A percentile compares a stretch with the other conserved stretches of the same genome.
Conservation (phyloP, 1,140 invertebrate species). For the Temnothorax curvispinosus region DNA sequence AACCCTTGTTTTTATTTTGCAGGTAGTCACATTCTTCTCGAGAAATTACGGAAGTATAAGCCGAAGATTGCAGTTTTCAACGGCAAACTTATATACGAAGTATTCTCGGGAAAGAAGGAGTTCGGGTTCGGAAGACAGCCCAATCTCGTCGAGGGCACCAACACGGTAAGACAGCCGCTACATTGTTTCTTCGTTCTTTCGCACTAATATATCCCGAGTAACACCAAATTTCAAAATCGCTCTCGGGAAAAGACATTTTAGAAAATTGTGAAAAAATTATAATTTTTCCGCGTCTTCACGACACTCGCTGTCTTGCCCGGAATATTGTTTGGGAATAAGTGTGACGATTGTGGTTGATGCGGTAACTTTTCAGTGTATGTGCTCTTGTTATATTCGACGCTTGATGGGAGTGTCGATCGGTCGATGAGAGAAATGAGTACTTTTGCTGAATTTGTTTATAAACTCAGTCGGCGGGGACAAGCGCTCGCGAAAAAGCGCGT, state of each 20-base stretch:
- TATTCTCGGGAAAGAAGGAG: conserved; percentile 98
- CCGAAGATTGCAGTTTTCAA: conserved; percentile 99
- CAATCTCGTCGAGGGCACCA: conserved; percentile 96
- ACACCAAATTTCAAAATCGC: not conserved
- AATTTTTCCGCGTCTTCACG: not conserved
- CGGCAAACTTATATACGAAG: conserved; percentile 99
- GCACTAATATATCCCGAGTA: not conserved
- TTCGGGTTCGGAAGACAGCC: conserved; percentile 98
- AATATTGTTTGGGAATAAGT: not conserved
- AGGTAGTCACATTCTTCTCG: conserved; percentile 94
- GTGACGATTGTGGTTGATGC: no score
- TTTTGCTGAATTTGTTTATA: no score
- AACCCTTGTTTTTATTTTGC: conserved; percentile 73
- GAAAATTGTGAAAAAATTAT: not conserved
- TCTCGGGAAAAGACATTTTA: not conserved
- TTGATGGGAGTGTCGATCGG: no score
- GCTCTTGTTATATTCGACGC: no score
- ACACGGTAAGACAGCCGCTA: conserved; percentile 91
- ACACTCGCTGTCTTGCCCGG: not conserved
- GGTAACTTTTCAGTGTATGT: no score
- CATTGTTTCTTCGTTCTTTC: conserved; percentile 29
- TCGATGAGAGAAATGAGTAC: no score
- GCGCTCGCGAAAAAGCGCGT: no score
- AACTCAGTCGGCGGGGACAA: no score
- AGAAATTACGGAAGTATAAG: conserved; percentile 96